Conservation (phyloP, 2,797 vertebrate genomes). For the Hipposideros larvatus region DNA sequence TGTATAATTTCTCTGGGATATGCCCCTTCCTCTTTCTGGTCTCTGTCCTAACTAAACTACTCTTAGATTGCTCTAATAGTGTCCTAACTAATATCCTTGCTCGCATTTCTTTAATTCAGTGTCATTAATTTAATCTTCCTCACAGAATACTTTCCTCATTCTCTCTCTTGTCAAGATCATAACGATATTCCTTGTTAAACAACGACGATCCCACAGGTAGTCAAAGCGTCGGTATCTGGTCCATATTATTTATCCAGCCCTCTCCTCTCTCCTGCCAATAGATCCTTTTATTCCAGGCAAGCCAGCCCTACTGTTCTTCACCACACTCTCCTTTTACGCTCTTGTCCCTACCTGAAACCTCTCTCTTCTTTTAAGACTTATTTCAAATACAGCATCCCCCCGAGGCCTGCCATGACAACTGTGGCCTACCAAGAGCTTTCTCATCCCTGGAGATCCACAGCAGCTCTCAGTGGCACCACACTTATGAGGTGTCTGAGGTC, state of each 20-base stretch:
- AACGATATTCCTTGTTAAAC: slow-evolving; percentile 31
- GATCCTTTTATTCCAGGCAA: background rate
- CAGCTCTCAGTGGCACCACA: background rate
- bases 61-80: background rate
- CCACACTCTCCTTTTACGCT: background rate
- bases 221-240: background rate
- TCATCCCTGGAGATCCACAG: background rate
- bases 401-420: background rate
- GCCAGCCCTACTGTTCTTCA: background rate
- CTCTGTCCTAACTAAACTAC: background rate
- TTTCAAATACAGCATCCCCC: background rate
- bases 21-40: background rate
- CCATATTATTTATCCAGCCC: background rate
- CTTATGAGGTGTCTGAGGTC: background rate
- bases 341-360: background rate
- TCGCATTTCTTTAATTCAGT: slow-evolving; percentile 47
- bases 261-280: background rate
- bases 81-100: background rate
- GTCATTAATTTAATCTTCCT: slow-evolving; percentile 20
- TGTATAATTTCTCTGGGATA: background rate
- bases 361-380: background rate
- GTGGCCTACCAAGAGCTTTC: background rate
- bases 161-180: background rate
- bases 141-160: background rate
- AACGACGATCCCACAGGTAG: background rate